phyloP scores from a whole-genome alignment of 2,888 invertebrate species.

The Epicampocera succincta region DNA sequence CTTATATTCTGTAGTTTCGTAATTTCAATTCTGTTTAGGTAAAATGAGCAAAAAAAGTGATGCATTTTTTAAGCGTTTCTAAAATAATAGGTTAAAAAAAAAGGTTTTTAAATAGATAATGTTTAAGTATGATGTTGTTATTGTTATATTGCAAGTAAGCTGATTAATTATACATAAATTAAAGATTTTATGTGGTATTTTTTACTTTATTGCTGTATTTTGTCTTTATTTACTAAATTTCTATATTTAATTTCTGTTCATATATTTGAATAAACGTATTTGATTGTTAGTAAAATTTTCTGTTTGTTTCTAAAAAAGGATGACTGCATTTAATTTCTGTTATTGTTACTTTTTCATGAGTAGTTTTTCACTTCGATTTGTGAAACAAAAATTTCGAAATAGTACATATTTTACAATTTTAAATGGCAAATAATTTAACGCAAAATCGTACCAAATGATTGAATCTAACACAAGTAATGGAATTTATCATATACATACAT shows the following conservation, averaged over 20 bases:
- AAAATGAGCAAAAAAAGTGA: too few species aligned
- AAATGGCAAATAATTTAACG: conserved; percentile 42
- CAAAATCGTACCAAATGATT: conserved; percentile 18
- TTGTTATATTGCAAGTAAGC: conserved; percentile 42
- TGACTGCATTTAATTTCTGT: conserved; percentile 27
- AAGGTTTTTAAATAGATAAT: too few species aligned
- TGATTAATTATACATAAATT: conserved; percentile 45
- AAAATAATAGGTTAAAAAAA: too few species aligned
- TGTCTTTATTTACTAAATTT: conserved; percentile 65
- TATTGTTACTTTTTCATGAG: conserved; percentile 14
- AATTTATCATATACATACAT: conserved; percentile 38
- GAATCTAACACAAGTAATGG: conserved; percentile 26
- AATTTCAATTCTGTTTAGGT: too few species aligned
- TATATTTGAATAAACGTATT: conserved; percentile 62
- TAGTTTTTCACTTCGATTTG: conserved; percentile 14
- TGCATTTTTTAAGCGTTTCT: too few species aligned
- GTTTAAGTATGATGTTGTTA: not conserved
- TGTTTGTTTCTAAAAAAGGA: conserved; percentile 31
- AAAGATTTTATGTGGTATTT: conserved; percentile 39
- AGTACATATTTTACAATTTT: conserved; percentile 58
- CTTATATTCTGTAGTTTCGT: too few species aligned
- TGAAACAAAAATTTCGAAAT: conserved; percentile 26
- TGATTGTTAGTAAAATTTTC: conserved; percentile 58
- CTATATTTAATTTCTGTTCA: conserved; percentile 55
- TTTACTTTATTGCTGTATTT: conserved; percentile 64